Base-by-base conservation (phyloP, 1,140 invertebrate genomes). In the Brachionus rotundiformis region DNA sequence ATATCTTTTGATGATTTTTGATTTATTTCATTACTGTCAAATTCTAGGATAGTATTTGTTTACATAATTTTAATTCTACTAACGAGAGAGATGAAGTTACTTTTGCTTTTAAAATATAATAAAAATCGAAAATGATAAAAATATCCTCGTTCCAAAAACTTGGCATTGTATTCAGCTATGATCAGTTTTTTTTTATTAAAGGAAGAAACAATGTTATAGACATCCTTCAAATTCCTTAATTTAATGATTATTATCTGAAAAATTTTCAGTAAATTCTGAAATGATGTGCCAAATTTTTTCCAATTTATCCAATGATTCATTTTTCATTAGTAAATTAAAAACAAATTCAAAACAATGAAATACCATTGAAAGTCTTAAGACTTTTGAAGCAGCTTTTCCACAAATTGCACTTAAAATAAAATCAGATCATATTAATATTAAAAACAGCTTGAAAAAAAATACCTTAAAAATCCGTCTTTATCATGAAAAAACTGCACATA, bases 111-210 rank as follows among this genome's bases (percentile, higher is more conserved):
- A 63, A 61, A 63, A 29, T 63, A 16, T 63, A 27, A n/a, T n/a
- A n/a, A n/a, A n/a, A n/a, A 63, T 63, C 59, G 6, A 63, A 63
- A 29, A 63, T 63, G 10, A 29, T 63, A 63, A 29, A 63, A 63
- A 63, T 11, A 31, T 63, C 25, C 2, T 63, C 29, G 6, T 63
- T 63, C 59, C 27, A 63, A 11, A n/a, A 6, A 63, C 29, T 63
- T 63, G 3, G 25, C 25, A 3, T 63, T 29, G n/a, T 31, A 63
- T 1, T 31, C 27, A 8, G 59, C 59, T 0, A 63, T 10, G 2
- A 63, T 63, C 27, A 63, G 19, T 16, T 63, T 63, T 63, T 19
- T 63, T 63, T 63, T 63, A 63, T 63, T 63, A 63, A 63, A 63
- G 59, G 7, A 63, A 25, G 59, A 63, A 63, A 63, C 27, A 19